phyloP scores from a whole-genome alignment of 2,113 vertebrate species.

The Psettodes erumei region DNA sequence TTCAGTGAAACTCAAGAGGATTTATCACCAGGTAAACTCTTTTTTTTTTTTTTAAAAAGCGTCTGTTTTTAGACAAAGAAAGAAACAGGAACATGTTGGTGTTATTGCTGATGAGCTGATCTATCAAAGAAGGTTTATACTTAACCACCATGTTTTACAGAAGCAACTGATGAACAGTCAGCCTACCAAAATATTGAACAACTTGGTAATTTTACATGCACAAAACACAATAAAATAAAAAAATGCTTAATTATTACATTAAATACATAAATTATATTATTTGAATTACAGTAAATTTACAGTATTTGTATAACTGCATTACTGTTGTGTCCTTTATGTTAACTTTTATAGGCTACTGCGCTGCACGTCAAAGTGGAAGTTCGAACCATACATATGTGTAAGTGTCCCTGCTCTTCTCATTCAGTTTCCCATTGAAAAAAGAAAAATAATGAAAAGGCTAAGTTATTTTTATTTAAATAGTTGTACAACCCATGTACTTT shows the following conservation, averaged over 20 bases:
- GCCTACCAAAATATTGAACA: slow-evolving; percentile 26
- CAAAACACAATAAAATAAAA: not conserved
- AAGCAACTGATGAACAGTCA: not conserved
- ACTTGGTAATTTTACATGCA: slow-evolving; percentile 6
- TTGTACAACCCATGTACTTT: too few species aligned
- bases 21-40: slow-evolving; percentile 10
- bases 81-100: not conserved
- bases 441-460: not conserved
- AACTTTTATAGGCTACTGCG: not conserved
- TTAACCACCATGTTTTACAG: not conserved
- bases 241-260: too few species aligned
- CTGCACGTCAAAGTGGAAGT: slow-evolving; percentile 1
- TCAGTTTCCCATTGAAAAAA: not conserved
- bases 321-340: not conserved
- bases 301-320: not conserved
- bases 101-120: not conserved
- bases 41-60: not conserved
- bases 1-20: not conserved
- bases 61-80: too few species aligned
- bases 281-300: not conserved
- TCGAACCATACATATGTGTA: slow-evolving; percentile 65
- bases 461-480: too few species aligned
- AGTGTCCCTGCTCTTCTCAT: slow-evolving; percentile 30
- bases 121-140: not conserved
- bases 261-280: too few species aligned